Conservation (phyloP, 2,113 vertebrate species). For the Antechinus flavipes region DNA sequence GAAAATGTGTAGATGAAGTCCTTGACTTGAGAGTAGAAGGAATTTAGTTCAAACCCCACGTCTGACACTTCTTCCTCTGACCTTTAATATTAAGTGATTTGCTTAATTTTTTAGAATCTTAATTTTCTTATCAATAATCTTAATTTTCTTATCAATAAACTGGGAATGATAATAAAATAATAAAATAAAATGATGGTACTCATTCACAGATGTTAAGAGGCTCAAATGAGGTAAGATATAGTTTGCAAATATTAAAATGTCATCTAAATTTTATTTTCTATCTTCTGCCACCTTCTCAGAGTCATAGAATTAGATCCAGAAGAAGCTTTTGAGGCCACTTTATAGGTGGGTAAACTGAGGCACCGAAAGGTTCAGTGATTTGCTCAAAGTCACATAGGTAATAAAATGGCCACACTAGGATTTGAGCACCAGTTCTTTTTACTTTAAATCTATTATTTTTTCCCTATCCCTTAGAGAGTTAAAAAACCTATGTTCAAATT, state of each 20-base stretch:
- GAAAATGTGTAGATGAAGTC: background rate
- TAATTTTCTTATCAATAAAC: background rate
- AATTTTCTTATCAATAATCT: background rate
- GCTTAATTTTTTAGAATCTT: background rate
- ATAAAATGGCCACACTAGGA: background rate
- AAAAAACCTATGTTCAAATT: background rate
- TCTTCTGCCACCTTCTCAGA: background rate
- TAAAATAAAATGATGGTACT: background rate
- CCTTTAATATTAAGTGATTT: no score
- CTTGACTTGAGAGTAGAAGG: background rate
- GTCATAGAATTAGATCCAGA: background rate
- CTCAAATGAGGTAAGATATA: background rate
- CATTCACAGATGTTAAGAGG: background rate
- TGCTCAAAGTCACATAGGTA: background rate
- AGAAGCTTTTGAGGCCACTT: background rate
- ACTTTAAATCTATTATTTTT: background rate
- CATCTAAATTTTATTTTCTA: background rate
- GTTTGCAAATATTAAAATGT: background rate
- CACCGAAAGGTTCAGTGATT: background rate
- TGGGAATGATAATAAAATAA: background rate
- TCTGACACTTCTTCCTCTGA: background rate
- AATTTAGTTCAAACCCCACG: background rate
- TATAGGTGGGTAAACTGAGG: background rate
- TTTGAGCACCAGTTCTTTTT: background rate
- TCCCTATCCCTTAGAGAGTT: background rate